Evolutionary conservation across 2,113 vertebrate genomes (phyloP).

Genomic region (human (Homo sapiens)): GRCh38 chr2:77416001-77416500

Average conservation of each 20-base stretch:
- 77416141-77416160: neutral
- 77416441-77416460: neutral
- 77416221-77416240: conserved; percentile 64
- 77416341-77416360: conserved; percentile 13
- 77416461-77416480: neutral
- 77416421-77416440: neutral
- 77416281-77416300: neutral
- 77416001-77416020: neutral
- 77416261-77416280: neutral
- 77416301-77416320: conserved; percentile 15
- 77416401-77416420: conserved; percentile 9
- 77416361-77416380: neutral
- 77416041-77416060: neutral
- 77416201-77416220: conserved; percentile 53
- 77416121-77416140: neutral
- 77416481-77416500: neutral
- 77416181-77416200: conserved; percentile 27
- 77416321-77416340: neutral
- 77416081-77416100: neutral
- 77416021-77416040: neutral
- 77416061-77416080: neutral
- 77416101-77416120: conserved; percentile 18
- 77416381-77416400: neutral
- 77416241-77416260: conserved; percentile 47
- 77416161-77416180: neutral